Conservation (phyloP, 2,888 invertebrate genomes). For the Heliconius ethilla region DNA sequence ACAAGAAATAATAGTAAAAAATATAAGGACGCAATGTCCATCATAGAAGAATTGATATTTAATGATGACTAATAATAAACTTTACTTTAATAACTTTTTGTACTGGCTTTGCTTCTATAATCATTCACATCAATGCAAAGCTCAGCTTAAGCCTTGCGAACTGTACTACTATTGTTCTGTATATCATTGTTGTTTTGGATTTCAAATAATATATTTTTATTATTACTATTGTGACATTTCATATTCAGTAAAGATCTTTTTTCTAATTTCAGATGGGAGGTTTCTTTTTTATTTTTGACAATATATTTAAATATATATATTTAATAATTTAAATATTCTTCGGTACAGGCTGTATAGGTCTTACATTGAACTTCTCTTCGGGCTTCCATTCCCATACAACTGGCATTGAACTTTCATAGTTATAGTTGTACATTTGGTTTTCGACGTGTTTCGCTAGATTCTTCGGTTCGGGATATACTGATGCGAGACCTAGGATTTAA, state of each 20-base stretch:
- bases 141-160: background rate
- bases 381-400: conserved; percentile 85
- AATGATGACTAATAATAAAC: no score
- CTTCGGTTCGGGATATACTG: conserved; percentile 92
- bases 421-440: conserved; percentile 88
- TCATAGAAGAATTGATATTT: no score
- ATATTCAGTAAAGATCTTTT: background rate
- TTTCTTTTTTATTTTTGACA: background rate
- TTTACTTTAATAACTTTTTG: background rate
- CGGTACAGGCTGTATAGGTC: conserved; percentile 73
- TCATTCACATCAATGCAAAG: background rate
- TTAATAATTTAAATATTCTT: conserved; percentile 65
- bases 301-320: background rate
- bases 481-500: conserved; percentile 85
- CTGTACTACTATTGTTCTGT: conserved; percentile 54
- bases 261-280: background rate
- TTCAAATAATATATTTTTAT: background rate
- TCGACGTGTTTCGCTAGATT: conserved; percentile 87
- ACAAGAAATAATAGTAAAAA: no score
- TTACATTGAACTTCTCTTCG: conserved; percentile 72
- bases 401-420: conserved; percentile 90
- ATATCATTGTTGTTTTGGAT: background rate
- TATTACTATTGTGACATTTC: background rate
- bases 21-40: no score
- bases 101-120: background rate